Evolutionary conservation across 2,113 vertebrate species (phyloP).

Genomic region (Eulemur rufifrons): DNA sequence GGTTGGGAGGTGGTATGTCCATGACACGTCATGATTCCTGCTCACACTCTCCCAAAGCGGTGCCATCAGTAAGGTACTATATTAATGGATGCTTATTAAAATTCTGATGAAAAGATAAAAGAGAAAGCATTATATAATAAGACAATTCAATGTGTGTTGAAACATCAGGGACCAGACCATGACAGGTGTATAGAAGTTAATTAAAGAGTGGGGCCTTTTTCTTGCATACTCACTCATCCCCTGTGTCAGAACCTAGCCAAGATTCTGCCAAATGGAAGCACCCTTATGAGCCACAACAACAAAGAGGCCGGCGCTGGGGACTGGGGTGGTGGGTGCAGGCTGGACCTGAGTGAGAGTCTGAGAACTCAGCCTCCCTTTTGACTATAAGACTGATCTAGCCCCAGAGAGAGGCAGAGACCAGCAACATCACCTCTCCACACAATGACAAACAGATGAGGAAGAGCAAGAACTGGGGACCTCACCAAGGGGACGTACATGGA

Average conservation of each 20-base stretch:
- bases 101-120: conserved; percentile 18
- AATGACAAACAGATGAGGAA: not conserved
- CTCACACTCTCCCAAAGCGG: not conserved
- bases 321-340: fast-evolving
- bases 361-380: not conserved
- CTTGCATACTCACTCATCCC: not conserved
- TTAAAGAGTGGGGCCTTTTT: not conserved
- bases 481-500: not conserved
- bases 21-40: not conserved
- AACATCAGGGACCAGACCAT: not conserved
- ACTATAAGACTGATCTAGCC: not conserved
- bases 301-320: not conserved
- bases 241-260: not conserved
- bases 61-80: not conserved
- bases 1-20: not conserved
- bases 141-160: not conserved
- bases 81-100: conserved; percentile 12
- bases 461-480: not conserved
- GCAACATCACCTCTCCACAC: not conserved
- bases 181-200: not conserved
- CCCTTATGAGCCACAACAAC: not conserved
- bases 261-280: not conserved
- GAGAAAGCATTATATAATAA: not conserved
- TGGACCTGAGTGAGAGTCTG: not conserved
- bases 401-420: conserved; percentile 4